phyloP scores from a whole-genome alignment of 2,888 invertebrate genomes.

The Oligia latruncula region DNA sequence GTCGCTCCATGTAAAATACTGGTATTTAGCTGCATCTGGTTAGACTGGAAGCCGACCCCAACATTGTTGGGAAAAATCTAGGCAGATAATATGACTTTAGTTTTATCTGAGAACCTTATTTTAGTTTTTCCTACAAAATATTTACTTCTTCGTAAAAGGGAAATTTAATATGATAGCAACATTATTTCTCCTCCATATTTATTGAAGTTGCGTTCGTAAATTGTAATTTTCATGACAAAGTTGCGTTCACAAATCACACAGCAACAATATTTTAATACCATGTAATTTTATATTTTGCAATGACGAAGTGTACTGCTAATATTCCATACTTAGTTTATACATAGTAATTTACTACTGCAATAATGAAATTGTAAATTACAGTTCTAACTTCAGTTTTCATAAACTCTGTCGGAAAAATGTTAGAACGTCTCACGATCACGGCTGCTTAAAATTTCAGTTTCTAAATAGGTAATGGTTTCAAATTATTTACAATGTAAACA shows the following conservation, averaged over 20 bases:
- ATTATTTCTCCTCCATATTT: slow-evolving; percentile 21
- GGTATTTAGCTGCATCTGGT: too few relatives aligned
- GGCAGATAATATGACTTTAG: too few relatives aligned
- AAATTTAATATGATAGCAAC: slow-evolving; percentile 21
- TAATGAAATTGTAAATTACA: slow-evolving; percentile 8
- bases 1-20: too few relatives aligned
- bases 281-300: slow-evolving; percentile 43
- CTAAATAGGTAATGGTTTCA: neutral
- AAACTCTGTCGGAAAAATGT: neutral
- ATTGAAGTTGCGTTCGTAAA: slow-evolving; percentile 54
- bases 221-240: slow-evolving; percentile 32
- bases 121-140: neutral
- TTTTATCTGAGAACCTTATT: neutral
- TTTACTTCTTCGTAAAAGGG: neutral
- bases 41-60: too few relatives aligned
- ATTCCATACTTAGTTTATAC: slow-evolving; percentile 14
- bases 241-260: slow-evolving; percentile 41
- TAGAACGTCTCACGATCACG: too few relatives aligned
- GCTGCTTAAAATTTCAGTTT: neutral
- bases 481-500: neutral
- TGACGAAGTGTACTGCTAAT: slow-evolving; percentile 8
- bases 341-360: slow-evolving; percentile 23
- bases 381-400: neutral
- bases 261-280: slow-evolving; percentile 21
- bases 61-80: too few relatives aligned